Evolutionary conservation across 2,797 vertebrate species (phyloP), one percentile per base, ranked within the genome.

Genomic region (Alosa sapidissima): DNA sequence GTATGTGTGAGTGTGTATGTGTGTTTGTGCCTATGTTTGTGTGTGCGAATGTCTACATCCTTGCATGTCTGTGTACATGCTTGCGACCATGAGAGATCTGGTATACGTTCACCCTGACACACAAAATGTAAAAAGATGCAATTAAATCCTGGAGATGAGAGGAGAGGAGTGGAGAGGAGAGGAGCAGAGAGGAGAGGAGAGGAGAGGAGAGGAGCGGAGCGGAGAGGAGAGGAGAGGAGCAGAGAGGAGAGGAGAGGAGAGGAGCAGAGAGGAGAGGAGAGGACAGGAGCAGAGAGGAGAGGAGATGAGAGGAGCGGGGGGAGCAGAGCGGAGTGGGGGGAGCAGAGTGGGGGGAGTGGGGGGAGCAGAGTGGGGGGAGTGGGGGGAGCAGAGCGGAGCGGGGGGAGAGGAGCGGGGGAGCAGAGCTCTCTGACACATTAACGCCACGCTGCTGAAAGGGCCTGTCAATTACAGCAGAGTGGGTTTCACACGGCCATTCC

Each of bases 371-470:
- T n/a, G n/a, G n/a, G n/a, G n/a, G n/a, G n/a, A n/a, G n/a, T n/a
- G n/a, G n/a, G n/a, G n/a, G n/a, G n/a, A n/a, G n/a, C n/a, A n/a
- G n/a, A n/a, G n/a, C n/a, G n/a, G n/a, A n/a, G n/a, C n/a, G n/a
- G n/a, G n/a, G n/a, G n/a, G n/a, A n/a, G n/a, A n/a, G n/a, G n/a
- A n/a, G n/a, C n/a, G n/a, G n/a, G n/a, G n/a, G n/a, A n/a, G n/a
- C n/a, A n/a, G n/a, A n/a, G n/a, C n/a, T 65, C 84, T 11, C 86
- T 72, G 82, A 72, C 58, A 82, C 86, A 87, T 83, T 85, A 83
- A 36, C 48, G 47, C 45, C 54, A 24, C 19, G 3, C 41, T 6
- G 55, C 75, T 81, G 75, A 85, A 87, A 81, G 82, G 82, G 52
- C 68, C 33, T 45, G 68, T 75, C 68, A 75, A 72, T 72, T 75